A percentile compares a stretch with the other conserved stretches of the same genome.
Evolutionary conservation across 2,888 invertebrate species (phyloP).

Genomic region (Epirrita christyi): DNA sequence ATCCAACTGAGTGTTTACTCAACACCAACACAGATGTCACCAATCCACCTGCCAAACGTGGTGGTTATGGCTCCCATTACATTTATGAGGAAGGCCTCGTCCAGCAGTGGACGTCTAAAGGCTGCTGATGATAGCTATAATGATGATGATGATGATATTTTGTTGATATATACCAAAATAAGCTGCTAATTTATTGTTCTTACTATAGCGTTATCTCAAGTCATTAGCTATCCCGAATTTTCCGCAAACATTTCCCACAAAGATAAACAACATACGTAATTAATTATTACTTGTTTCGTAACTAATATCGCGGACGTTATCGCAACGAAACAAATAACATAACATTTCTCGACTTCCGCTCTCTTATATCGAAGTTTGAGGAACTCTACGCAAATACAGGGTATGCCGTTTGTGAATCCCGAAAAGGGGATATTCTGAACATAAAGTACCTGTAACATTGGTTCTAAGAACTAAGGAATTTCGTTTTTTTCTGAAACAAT

Average conservation of each 20-base stretch:
- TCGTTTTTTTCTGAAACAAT: no score
- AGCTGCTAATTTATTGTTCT: slow-evolving; percentile 1
- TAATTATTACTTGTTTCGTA: slow-evolving; percentile 58
- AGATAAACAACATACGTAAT: slow-evolving; percentile 56
- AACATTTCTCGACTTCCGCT: slow-evolving; percentile 52
- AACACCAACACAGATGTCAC: no score
- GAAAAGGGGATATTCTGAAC: not conserved
- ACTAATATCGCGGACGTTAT: slow-evolving; percentile 60
- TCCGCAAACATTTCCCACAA: slow-evolving; percentile 14
- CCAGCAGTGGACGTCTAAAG: no score
- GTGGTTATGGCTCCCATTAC: no score
- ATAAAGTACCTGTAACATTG: no score
- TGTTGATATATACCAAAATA: no score
- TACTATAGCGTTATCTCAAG: slow-evolving; percentile 8
- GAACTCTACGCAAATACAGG: slow-evolving; percentile 7
- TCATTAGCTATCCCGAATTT: slow-evolving; percentile 7
- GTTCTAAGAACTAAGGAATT: no score
- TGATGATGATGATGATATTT: no score
- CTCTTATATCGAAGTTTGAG: slow-evolving; percentile 21
- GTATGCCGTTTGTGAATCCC: not conserved
- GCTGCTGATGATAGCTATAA: no score
- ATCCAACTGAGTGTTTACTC: no score
- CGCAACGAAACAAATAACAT: slow-evolving; percentile 62
- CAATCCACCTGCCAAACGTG: no score
- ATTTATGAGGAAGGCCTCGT: no score